These are phyloP conservation scores for Crematogaster levior DNA, from an alignment of 2,888 invertebrate species.

Conservation along the genomic window DNA sequence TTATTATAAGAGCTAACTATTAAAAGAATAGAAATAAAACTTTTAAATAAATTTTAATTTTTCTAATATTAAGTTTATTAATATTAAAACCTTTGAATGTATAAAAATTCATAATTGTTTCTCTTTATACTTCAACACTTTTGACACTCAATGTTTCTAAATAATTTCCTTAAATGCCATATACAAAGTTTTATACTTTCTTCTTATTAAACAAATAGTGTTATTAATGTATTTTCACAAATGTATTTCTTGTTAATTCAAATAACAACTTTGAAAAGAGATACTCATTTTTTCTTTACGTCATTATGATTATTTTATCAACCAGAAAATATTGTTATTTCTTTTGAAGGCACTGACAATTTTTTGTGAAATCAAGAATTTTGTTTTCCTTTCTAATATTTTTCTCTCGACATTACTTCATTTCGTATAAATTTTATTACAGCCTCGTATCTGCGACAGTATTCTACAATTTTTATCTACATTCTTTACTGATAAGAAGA, in stretches of 20 bases:
- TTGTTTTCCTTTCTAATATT: neutral
- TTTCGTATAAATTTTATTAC: conserved; percentile 6
- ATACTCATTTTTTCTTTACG: neutral
- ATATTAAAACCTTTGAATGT: neutral
- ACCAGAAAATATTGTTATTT: neutral
- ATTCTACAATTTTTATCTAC: conserved; percentile 35
- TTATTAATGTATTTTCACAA: neutral
- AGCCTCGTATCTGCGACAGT: neutral
- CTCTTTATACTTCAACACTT: neutral
- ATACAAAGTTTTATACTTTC: neutral
- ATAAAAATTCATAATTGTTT: neutral
- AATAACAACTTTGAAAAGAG: neutral
- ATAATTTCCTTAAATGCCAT: neutral
- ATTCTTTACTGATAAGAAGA: neutral
- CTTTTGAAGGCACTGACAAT: neutral
- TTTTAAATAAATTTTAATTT: neutral
- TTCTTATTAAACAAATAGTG: neutral
- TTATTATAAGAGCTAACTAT: neutral
- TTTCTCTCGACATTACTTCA: neutral
- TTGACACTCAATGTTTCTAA: neutral
- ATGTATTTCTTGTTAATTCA: neutral
- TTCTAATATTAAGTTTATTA: neutral
- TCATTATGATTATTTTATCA: neutral
- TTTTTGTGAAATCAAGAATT: neutral
- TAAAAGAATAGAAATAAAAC: neutral